phyloP scores from a whole-genome alignment of 1,140 invertebrate species.

The Papilio helenus region DNA sequence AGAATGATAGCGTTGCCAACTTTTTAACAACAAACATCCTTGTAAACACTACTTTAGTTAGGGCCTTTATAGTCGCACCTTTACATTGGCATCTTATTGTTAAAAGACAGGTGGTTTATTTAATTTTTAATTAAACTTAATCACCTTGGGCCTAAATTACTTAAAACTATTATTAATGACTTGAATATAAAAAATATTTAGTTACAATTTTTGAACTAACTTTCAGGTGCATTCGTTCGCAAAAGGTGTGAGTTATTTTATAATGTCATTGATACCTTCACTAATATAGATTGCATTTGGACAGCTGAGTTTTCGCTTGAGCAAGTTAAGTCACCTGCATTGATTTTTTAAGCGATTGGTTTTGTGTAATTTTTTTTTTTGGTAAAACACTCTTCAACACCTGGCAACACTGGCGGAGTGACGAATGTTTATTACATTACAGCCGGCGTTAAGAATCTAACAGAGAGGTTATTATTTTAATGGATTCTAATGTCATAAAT shows the following conservation, averaged over 20 bases:
- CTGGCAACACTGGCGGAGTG: conserved; percentile 67
- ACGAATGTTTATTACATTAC: conserved; percentile 52
- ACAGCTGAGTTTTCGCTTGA: conserved; percentile 75
- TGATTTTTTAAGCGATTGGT: conserved; percentile 73
- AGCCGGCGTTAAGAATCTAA: conserved; percentile 58
- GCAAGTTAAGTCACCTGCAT: conserved; percentile 66
- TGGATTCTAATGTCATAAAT: background rate
- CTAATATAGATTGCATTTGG: conserved; percentile 57
- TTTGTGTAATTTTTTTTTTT: conserved; percentile 64
- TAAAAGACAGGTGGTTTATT: conserved; percentile 20
- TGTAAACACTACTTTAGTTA: background rate
- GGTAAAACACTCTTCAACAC: conserved; percentile 66
- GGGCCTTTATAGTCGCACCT: conserved; percentile 1
- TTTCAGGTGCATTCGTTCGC: no score
- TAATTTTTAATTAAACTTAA: conserved; percentile 18
- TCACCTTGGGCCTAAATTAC: background rate
- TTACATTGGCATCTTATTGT: conserved; percentile 29
- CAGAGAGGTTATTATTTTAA: background rate
- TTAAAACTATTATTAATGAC: background rate
- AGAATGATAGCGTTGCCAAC: background rate
- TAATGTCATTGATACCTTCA: conserved; percentile 39
- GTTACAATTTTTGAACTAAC: background rate
- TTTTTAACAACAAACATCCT: background rate
- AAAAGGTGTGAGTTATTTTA: background rate
- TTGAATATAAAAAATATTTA: background rate